A percentile compares a stretch with the other conserved stretches of the same genome.
phyloP scores from a whole-genome alignment of 2,888 invertebrate species.

The Hirtodrosophila alboralis region DNA sequence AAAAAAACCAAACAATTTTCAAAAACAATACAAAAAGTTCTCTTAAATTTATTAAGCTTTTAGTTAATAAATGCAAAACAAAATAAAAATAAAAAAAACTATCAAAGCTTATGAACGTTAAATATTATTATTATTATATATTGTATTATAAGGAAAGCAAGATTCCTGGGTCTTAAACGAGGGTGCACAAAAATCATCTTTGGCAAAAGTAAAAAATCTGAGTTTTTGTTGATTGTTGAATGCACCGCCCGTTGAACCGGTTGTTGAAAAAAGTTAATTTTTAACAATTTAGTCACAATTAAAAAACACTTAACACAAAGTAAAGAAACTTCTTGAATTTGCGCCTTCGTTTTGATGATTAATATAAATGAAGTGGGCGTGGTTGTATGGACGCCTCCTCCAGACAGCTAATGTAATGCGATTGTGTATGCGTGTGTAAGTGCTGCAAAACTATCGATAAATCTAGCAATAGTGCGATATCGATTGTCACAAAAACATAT shows the following conservation, averaged over 20 bases:
- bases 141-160: slow-evolving; percentile 18
- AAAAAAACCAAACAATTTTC: slow-evolving; percentile 21
- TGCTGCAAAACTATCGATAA: not conserved
- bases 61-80: slow-evolving; percentile 66
- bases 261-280: slow-evolving; percentile 21
- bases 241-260: slow-evolving; percentile 8
- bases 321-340: slow-evolving; percentile 28
- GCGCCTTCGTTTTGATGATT: slow-evolving; percentile 29
- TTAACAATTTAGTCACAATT: slow-evolving; percentile 28
- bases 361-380: slow-evolving; percentile 42
- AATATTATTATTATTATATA: slow-evolving; percentile 1
- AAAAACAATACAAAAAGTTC: slow-evolving; percentile 20
- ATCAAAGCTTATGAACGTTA: slow-evolving; percentile 27
- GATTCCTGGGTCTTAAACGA: slow-evolving; percentile 22
- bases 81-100: slow-evolving; percentile 18
- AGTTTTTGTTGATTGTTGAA: slow-evolving; percentile 50
- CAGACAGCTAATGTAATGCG: slow-evolving; percentile 10
- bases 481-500: too few relatives aligned
- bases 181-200: slow-evolving; percentile 59
- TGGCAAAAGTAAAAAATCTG: slow-evolving; percentile 54
- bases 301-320: slow-evolving; percentile 39
- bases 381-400: slow-evolving; percentile 29
- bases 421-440: not conserved
- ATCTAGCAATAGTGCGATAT: not conserved
- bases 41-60: slow-evolving; percentile 34